Evolutionary conservation across 2,888 invertebrate species (phyloP), one percentile per base, ranked within the genome.

Genomic region (Hypomecis punctinalis): DNA sequence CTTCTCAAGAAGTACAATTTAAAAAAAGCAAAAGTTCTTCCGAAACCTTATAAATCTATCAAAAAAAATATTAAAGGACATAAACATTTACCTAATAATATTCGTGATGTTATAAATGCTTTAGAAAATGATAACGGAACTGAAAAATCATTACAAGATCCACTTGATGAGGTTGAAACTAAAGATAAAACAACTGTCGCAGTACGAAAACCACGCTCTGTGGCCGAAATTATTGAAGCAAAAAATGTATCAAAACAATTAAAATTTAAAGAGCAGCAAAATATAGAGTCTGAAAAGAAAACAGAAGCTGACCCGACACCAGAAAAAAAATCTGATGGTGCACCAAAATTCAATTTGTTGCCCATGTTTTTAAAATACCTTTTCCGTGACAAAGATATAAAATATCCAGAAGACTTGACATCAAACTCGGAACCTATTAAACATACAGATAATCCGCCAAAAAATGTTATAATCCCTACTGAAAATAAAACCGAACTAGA

Each of bases 21-120:
- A 36, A 68, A 61, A 55, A 68, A 67, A 42, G 65, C 40, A 35
- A 54, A 73, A 68, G 54, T 66, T 47, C 55, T 63, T 62, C 33
- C 48, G 52, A 58, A 55, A 46, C 73, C 77, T 66, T 59, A 66
- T 62, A 72, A 82, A 68, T 78, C 77, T 63, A 43, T 8, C 10
- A 57, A 57, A 23, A 84, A 74, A 75, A 73, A 84, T 0, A 89
- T 91, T n/a, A 51, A 51, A 23, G 13, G 37, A n/a, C 13, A n/a
- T 9, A 60, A 59, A 47, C 0, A 0, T 7, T n/a, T 51, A 9
- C 64, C 64, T 7, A 55, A 64, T 76, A 93, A 91, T 70, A 92
- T 93, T 70, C 83, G 80, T 51, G 92, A 93, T 69, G 86, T 93
- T 60, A 91, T 93, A 63, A 78, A 89, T 67, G 84, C 81, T 51